Conservation (phyloP, 2,113 vertebrate genomes). For the Spea multiplicata region DNA sequence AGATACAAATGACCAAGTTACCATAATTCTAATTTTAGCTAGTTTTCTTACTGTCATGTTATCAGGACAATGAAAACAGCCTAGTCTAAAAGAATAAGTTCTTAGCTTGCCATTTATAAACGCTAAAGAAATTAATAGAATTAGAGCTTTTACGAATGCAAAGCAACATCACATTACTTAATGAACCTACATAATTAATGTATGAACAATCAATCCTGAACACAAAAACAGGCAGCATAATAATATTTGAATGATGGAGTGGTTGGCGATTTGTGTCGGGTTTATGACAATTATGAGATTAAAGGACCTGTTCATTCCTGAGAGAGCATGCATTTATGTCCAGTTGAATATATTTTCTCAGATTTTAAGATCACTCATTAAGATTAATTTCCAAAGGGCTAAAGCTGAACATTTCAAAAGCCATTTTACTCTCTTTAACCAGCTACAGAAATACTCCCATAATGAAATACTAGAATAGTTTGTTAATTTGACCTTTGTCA, state of each 20-base stretch:
- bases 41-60: no score
- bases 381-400: slow-evolving; percentile 49
- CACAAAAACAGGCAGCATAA: slow-evolving; percentile 43
- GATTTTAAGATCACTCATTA: slow-evolving; percentile 43
- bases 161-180: slow-evolving; percentile 8
- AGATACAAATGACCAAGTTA: no score
- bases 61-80: no score
- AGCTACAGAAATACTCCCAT: slow-evolving; percentile 18
- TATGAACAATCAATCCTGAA: slow-evolving; percentile 19
- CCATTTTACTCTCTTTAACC: slow-evolving; percentile 5
- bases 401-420: slow-evolving; percentile 45
- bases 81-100: no score
- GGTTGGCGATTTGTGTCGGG: slow-evolving; percentile 11
- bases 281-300: slow-evolving; percentile 49
- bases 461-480: slow-evolving; percentile 28
- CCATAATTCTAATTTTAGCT: no score
- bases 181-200: slow-evolving; percentile 29
- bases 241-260: slow-evolving; percentile 11
- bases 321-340: slow-evolving; percentile 22
- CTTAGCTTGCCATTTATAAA: neutral
- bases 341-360: slow-evolving; percentile 36
- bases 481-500: slow-evolving; percentile 47
- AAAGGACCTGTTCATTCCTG: slow-evolving; percentile 49
- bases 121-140: slow-evolving; percentile 28
- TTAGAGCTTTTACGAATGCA: slow-evolving; percentile 3